Percentiles rank a stretch among this genome's conserved stretches.
phyloP scores from a whole-genome alignment of 2,888 invertebrate genomes.

The Epistrophe grossulariae region DNA sequence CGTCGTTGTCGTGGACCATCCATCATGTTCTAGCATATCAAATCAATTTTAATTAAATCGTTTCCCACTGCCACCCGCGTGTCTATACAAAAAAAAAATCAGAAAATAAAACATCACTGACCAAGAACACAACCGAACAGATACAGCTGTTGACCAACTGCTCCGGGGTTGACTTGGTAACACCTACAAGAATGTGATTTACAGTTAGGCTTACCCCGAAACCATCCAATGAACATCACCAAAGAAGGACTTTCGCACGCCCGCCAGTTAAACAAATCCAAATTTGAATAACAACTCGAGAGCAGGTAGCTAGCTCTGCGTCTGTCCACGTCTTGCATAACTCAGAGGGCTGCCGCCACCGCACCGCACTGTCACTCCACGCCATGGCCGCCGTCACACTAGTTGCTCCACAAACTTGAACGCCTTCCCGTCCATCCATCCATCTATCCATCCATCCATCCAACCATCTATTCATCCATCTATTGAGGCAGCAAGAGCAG shows the following conservation, averaged over 20 bases:
- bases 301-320: slow-evolving; percentile 71
- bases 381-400: neutral
- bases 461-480: slow-evolving; percentile 40
- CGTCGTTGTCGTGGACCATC: slow-evolving; percentile 58
- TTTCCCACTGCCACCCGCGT: slow-evolving; percentile 55
- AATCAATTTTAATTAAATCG: slow-evolving; percentile 76
- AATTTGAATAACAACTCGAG: slow-evolving; percentile 73
- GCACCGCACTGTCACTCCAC: no score
- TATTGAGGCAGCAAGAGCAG: slow-evolving; percentile 16
- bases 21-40: slow-evolving; percentile 73
- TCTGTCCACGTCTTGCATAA: slow-evolving; percentile 50
- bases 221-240: slow-evolving; percentile 66
- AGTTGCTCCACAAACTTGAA: slow-evolving; percentile 32
- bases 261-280: slow-evolving; percentile 61
- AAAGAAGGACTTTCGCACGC: slow-evolving; percentile 66
- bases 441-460: slow-evolving; percentile 34
- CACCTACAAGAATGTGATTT: slow-evolving; percentile 76
- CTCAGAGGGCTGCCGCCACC: slow-evolving; percentile 22
- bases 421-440: slow-evolving; percentile 60
- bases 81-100: slow-evolving; percentile 8
- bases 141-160: slow-evolving; percentile 69
- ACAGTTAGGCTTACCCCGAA: slow-evolving; percentile 73
- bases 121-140: slow-evolving; percentile 26
- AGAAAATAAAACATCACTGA: slow-evolving; percentile 3
- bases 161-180: slow-evolving; percentile 62